phyloP scores from a whole-genome alignment of 2,888 invertebrate species.

The Macrosiphum euphorbiae region DNA sequence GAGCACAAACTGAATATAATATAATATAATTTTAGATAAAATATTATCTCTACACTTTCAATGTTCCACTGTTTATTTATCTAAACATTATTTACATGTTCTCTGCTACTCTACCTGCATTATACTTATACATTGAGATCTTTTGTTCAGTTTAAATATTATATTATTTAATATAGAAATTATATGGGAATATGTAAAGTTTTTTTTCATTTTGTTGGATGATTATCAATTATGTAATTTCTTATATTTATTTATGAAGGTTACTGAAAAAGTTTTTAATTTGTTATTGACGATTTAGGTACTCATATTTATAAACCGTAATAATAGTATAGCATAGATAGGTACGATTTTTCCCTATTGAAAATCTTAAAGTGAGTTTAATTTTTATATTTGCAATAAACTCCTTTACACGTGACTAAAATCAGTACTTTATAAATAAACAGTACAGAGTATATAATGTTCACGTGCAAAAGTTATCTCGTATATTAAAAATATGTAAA shows the following conservation, averaged over 20 bases:
- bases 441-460: constrained; percentile 35
- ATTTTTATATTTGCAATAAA: not conserved
- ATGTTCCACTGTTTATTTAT: not conserved
- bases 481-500: not conserved
- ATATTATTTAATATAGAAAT: not conserved
- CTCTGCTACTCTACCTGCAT: not conserved
- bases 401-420: constrained; percentile 51
- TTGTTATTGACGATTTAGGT: not conserved
- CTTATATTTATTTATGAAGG: not conserved
- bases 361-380: not conserved
- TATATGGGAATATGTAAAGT: not conserved
- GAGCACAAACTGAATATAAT: not conserved
- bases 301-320: not conserved
- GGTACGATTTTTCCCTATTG: not conserved
- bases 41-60: not conserved
- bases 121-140: not conserved
- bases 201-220: not conserved
- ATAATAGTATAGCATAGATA: not conserved
- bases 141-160: not conserved
- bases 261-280: not conserved
- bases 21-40: not conserved
- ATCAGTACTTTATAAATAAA: not conserved
- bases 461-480: constrained; percentile 36
- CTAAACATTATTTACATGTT: not conserved
- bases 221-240: not conserved